Evolutionary conservation across 2,888 invertebrate genomes (phyloP), one percentile per base, ranked within the genome.

Genomic region (Drosophila emarginata): DNA sequence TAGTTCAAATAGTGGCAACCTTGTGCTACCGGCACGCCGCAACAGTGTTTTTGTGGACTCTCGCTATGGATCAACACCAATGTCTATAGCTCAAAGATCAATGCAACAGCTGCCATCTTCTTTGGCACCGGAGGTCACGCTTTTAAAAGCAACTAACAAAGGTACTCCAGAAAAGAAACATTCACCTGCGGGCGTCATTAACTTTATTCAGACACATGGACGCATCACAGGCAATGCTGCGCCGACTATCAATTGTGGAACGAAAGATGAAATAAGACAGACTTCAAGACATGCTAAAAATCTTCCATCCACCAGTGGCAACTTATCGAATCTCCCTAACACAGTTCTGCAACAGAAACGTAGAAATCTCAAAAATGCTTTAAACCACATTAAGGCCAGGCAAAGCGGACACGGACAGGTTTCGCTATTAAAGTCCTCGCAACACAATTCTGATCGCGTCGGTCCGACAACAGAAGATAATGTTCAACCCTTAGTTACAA

Each of bases 391-490:
- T 1, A 87, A 84, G 65, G 81, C 87, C 39, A 77, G 83, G 23
- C 83, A 78, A 45, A 76, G 83, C 5, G 89, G 89, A 0, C 90
- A 90, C 4, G 90, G 89, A 0, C 91, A 90, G 57, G 79, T 90
- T 2, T 90, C 91, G 0, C 67, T 90, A 40, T 65, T 90, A 2
- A 90, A 90, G 58, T 72, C 81, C 2, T 68, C 88, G 3, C 90
- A 89, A 11, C 68, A 65, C 3, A 67, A 64, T 45, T 21, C 45
- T 21, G 21, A 21, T 6, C n/a, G 39, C 6, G 14, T 39, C 1
- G 39, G 14, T 14, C 39, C 14, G 18, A 54, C 23, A 1, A 21
- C 18, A 1, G 56, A 57, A 12, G 74, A 83, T 7, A 61, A 71
- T 32, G 61, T 71, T 15, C 53, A 68, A 12, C 86, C 84, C 1